Base-by-base conservation (phyloP, 2,888 invertebrate species). In the Brachypterus glaber region DNA sequence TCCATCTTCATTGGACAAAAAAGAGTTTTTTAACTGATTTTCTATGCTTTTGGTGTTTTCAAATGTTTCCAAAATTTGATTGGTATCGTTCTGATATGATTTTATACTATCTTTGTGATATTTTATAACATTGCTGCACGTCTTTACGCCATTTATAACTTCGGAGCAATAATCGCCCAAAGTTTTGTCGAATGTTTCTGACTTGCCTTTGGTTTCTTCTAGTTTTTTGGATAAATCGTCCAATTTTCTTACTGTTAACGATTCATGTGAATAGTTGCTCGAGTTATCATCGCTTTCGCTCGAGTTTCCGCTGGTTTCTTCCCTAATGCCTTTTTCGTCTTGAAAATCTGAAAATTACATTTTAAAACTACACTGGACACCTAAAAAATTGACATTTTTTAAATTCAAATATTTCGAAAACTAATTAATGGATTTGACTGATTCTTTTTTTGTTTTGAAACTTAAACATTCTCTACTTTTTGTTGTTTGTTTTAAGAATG, bases 41-140 rank as follows among this genome's bases (percentile, higher is more conserved):
- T 72, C 72, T 8, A 73, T 60, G 50, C 67, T 67, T 48, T 73
- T 71, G 1, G 72, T 71, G 27, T 67, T 67, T 52, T 70, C 63
- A 30, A 76, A 53, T 31, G 70, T 68, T 36, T 71, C 62, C 1
- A 71, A 61, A 4, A 76, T 45, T 38, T 67, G 68, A 30, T 73
- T 69, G 11, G 69, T 70, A 17, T 72, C 71, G 12, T 63, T 59
- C 50, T 63, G 65, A 0, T 69, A 64, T 11, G 57, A 58, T 44
- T 65, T 67, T 34, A 72, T 69, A 32, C 68, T 66, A 43, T 68
- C 67, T 48, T 71, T 65, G 40, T 75, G 74, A 39, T 57, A 66
- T 36, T 74, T 71, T 18, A 74, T 71, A 5, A 51, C 47, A 3
- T 45, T 41, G 24, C 39, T 52, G 39, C 57, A 57, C 33, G 40